Evolutionary conservation across 2,888 invertebrate genomes (phyloP), one percentile per base, ranked within the genome.

Genomic region (Cheilosia soror): DNA sequence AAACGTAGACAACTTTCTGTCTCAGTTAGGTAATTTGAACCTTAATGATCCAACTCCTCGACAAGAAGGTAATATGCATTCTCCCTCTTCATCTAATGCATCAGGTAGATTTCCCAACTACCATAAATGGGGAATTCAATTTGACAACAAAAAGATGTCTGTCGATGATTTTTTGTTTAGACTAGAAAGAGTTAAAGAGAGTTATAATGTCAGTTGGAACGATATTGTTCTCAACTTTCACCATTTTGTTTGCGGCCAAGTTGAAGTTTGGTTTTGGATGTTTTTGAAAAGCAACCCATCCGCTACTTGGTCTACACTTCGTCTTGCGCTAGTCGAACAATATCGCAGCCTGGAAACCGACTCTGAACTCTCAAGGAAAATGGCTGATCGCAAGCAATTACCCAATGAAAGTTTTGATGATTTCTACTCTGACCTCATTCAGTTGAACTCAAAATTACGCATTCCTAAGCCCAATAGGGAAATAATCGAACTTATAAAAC

Each of bases 291-390:
- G 20, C 1, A 49, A 49, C 15, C 49, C 49, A 7, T 25, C 13
- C 1, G 15, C 25, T 25, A 15, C 5, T 27, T 15, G 27, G 49
- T 7, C 5, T 1, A 13, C 33, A 40, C 40, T 62, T 60, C 11
- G 58, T 20, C 15, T 40, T 71, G 11, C 33, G 15, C 0, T 27
- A n/a, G 4, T 37, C 4, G 71, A 71, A 7, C 49, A 71, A 6
- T 71, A 58, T 25, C 25, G 71, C 4, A 60, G 15, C 7, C 11
- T 71, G 0, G 71, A 71, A 37, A 49, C 49, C 4, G 71, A 71
- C 4, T 49, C n/a, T 1, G 71, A 71, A n/a, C 27, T 71, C 0
- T 49, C 27, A 0, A 4, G 71, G 31, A 71, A 27, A 25, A 51
- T 53, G 53, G 27, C 53, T 0, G 29, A 53, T 11, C 9, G 53